Base-by-base conservation (phyloP, 2,797 vertebrate species). In the Liparis tanakae region DNA sequence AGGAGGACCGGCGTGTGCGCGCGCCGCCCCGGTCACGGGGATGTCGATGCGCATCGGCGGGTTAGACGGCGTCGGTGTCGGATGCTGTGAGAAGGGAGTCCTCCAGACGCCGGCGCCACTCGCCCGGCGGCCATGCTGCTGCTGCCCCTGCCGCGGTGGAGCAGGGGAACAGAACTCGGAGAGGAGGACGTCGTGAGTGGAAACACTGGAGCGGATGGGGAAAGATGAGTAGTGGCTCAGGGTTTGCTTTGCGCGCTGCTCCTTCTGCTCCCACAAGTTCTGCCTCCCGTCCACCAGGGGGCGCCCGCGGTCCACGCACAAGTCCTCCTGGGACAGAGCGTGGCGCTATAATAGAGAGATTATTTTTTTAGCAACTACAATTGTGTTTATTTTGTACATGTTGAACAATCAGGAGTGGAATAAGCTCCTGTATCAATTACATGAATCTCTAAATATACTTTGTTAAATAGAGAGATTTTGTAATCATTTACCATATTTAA, bases 101-200 rank as follows among this genome's bases (percentile, higher is more conserved):
- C 95, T 97, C 97, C 96, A 98, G 1, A 95, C 90, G 4, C 94
- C 94, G 3, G 96, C 95, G 2, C 94, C 92, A 3, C 94, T 96
- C 66, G 90, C 94, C 43, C 84, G 91, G 9, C 87, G 85, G n/a
- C 90, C 86, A 0, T 94, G 93, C 61, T 91, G 88, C 0, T 85
- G 81, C 67, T 93, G 94, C 25, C 25, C 25, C 25, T 30, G 25
- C 25, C 25, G 25, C 4, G 25, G 25, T 30, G 25, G 25, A 34
- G 91, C 86, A 1, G 83, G 46, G 54, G 75, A 79, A 4, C 81
- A 87, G 57, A 87, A 94, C 93, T 12, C 25, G 25, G 25, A 30
- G 90, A 92, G 67, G 67, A 93, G 94, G 80, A 96, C 93, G 89
- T 97, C 94, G 54, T 96, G 94, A 74, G 93, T 90, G 3, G 96